Evolutionary conservation across 2,113 vertebrate species (phyloP).

Genomic region (Dasyurus viverrinus): DNA sequence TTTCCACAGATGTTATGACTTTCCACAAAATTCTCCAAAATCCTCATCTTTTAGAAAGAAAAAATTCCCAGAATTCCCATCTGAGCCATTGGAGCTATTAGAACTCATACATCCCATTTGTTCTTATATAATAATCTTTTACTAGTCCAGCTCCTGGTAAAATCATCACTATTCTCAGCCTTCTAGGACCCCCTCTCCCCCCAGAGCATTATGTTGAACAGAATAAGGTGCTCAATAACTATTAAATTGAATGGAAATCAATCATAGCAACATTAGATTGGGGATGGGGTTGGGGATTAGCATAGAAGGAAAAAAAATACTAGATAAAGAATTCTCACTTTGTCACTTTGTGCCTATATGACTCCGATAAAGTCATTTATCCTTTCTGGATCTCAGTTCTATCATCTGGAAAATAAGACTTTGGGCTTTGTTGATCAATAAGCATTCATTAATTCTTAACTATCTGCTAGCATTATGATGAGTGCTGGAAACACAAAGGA

Average conservation of each 20-base stretch:
- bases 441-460: neutral
- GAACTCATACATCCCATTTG: neutral
- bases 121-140: conserved; percentile 5
- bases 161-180: neutral
- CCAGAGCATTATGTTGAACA: neutral
- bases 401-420: neutral
- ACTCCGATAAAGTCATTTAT: neutral
- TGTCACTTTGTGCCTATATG: neutral
- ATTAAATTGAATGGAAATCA: neutral
- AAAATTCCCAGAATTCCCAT: neutral
- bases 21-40: neutral
- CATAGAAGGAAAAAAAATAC: neutral
- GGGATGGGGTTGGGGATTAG: neutral
- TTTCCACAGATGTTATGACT: neutral
- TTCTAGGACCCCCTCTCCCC: neutral
- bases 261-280: neutral
- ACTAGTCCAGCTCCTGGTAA: neutral
- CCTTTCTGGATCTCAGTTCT: neutral
- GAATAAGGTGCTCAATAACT: neutral
- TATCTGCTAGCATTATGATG: neutral
- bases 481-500: neutral
- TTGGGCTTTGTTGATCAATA: neutral
- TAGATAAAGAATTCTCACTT: neutral
- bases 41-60: neutral
- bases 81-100: neutral